Evolutionary conservation across 2,888 invertebrate genomes (phyloP).

Genomic region (Notodonta ziczac): DNA sequence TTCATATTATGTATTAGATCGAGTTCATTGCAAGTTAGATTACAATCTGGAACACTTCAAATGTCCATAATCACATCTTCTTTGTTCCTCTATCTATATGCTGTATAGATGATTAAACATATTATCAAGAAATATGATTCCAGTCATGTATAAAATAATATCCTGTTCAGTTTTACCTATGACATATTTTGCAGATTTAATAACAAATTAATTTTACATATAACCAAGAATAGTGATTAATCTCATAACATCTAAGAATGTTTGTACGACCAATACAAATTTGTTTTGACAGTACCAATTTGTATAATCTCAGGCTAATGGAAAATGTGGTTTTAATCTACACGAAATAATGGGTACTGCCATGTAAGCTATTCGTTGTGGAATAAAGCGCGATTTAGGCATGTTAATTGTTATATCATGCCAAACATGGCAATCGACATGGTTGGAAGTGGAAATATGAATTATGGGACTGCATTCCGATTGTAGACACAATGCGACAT

Average conservation of each 20-base stretch:
- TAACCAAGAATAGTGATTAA: conserved; percentile 12
- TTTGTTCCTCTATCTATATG: no score
- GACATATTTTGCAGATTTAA: not conserved
- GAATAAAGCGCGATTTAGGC: conserved; percentile 20
- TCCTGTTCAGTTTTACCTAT: not conserved
- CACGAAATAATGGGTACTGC: conserved; percentile 27
- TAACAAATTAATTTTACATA: conserved; percentile 3
- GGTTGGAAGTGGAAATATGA: conserved; percentile 24
- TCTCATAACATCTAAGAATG: conserved; percentile 7
- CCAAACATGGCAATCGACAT: conserved; percentile 24
- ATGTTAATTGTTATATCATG: conserved; percentile 31
- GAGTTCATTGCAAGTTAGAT: no score
- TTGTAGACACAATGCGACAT: not conserved
- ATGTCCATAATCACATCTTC: no score
- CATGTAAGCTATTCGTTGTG: conserved; percentile 35
- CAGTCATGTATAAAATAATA: no score
- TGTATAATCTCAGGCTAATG: conserved; percentile 16
- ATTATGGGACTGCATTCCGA: conserved; percentile 27
- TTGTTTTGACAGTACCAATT: conserved; percentile 14
- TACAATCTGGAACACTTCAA: not conserved
- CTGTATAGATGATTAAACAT: no score
- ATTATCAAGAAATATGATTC: no score
- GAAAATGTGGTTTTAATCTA: conserved; percentile 23
- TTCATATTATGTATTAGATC: no score
- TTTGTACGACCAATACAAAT: conserved; percentile 11